These are phyloP conservation scores for Parasteatoda lunata DNA, from an alignment of 2,888 invertebrate species.

Conservation along the genomic window DNA sequence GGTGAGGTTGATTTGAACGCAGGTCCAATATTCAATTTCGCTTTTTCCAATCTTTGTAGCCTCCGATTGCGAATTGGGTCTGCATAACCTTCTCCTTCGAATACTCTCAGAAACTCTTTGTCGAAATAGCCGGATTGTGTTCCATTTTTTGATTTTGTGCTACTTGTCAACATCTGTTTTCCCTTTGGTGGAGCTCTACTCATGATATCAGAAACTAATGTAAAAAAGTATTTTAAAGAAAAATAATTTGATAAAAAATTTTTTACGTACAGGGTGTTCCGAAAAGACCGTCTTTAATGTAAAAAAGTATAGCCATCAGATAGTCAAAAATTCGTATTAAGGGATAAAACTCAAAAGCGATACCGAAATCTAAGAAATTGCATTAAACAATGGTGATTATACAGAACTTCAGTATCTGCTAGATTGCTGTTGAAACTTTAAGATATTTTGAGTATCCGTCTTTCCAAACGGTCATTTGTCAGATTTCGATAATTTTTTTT, in stretches of 20 bases:
- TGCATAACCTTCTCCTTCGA: conserved; percentile 51
- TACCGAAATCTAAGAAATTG: too few species aligned
- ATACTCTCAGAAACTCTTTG: conserved; percentile 22
- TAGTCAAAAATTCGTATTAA: too few species aligned
- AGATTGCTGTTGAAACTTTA: too few species aligned
- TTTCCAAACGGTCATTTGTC: too few species aligned
- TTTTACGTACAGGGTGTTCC: background rate
- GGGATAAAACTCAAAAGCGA: too few species aligned
- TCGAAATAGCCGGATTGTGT: conserved; percentile 54
- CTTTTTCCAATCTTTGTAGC: conserved; percentile 26
- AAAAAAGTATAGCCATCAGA: too few species aligned
- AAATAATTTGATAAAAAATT: background rate
- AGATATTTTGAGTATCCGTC: too few species aligned
- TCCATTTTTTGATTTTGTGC: conserved; percentile 13
- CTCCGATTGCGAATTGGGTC: conserved; percentile 40
- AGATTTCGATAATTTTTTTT: too few species aligned
- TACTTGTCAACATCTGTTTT: conserved; percentile 48
- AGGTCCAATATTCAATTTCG: conserved; percentile 8
- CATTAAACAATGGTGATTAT: too few species aligned
- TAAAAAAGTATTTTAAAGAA: background rate
- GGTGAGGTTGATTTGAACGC: conserved; percentile 42
- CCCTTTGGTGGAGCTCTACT: conserved; percentile 16
- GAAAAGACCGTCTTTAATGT: background rate
- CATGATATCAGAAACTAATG: background rate
- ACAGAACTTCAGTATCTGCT: too few species aligned